Evolutionary conservation across 2,888 invertebrate species (phyloP).

Genomic region (Oithona nana): DNA sequence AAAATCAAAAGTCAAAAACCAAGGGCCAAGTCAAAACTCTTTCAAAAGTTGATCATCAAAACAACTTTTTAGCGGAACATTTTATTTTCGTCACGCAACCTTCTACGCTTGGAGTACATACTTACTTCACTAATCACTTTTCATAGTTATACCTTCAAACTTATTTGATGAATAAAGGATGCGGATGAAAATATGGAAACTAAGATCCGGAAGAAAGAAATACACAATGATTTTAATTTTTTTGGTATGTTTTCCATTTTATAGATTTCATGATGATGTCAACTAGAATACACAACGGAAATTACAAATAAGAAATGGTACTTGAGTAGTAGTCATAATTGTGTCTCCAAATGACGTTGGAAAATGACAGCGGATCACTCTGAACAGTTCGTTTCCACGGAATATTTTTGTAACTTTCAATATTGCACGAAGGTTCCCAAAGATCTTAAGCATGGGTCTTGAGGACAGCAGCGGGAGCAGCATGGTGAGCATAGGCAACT

Average conservation of each 20-base stretch:
- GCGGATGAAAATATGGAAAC: no score
- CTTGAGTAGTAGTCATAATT: not conserved
- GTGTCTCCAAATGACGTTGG: conserved; percentile 5
- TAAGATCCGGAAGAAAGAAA: no score
- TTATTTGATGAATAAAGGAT: no score
- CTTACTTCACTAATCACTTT: no score
- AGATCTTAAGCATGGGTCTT: not conserved
- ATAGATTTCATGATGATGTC: not conserved
- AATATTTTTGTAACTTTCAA: not conserved
- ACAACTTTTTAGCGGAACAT: no score
- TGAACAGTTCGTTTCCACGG: conserved; percentile 1
- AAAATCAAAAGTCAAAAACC: no score
- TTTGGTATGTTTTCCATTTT: not conserved
- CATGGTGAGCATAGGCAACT: not conserved
- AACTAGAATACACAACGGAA: conserved; percentile 11
- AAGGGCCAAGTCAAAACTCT: no score
- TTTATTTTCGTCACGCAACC: no score
- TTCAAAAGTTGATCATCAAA: no score
- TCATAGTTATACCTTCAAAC: no score
- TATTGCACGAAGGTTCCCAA: not conserved
- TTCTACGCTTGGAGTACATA: no score
- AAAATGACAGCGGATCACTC: conserved; percentile 2
- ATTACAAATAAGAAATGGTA: not conserved
- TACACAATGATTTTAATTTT: not conserved
- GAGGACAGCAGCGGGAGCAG: no score